phyloP scores from a whole-genome alignment of 2,888 invertebrate genomes.

The Euplagia quadripunctaria region DNA sequence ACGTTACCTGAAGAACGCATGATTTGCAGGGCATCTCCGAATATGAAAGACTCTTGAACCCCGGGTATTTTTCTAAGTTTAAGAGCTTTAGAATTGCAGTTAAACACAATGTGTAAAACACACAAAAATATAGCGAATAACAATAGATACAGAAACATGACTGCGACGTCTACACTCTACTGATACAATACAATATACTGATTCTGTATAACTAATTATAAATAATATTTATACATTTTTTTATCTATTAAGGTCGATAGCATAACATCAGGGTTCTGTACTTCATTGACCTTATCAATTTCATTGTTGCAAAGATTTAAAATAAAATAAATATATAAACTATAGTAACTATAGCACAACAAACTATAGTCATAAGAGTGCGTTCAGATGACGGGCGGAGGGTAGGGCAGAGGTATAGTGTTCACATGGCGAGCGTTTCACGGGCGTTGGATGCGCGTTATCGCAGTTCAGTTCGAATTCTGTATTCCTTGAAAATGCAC shows the following conservation, averaged over 20 bases:
- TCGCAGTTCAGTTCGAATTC: no score
- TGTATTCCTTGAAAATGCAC: no score
- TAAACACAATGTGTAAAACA: constrained; percentile 56
- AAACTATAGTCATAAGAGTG: no score
- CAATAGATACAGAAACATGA: constrained; percentile 52
- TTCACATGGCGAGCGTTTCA: no score
- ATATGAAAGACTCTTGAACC: constrained; percentile 54
- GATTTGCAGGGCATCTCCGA: constrained; percentile 54
- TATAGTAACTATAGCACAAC: no score
- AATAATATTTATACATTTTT: not conserved
- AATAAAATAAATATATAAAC: no score
- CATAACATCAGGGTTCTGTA: not conserved
- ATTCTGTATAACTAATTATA: not conserved
- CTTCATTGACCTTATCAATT: no score
- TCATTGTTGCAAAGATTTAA: no score
- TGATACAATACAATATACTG: not conserved
- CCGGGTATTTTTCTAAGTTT: constrained; percentile 63
- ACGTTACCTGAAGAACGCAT: constrained; percentile 52
- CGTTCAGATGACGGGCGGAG: no score
- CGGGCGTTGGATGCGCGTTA: no score
- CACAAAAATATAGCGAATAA: constrained; percentile 46
- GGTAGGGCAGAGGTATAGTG: no score
- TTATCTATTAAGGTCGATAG: not conserved
- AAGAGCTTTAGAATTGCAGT: constrained; percentile 60
- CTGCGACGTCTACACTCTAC: constrained; percentile 32